Percentiles rank a stretch among this genome's conserved stretches.
phyloP scores from a whole-genome alignment of 2,797 vertebrate species.

The Heteromormyrus szaboi region DNA sequence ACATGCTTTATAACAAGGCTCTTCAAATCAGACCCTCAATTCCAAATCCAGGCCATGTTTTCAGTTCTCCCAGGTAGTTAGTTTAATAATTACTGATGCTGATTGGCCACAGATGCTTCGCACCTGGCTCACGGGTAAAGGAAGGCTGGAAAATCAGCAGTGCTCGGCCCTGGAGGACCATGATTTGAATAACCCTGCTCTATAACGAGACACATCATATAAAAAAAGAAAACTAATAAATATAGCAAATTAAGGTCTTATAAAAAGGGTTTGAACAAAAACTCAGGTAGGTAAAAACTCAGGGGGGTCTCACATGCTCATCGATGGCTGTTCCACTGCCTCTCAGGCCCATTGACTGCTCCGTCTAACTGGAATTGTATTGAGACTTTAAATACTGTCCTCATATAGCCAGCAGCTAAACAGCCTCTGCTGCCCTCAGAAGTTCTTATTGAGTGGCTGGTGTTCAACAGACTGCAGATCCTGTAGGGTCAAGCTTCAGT shows the following conservation, averaged over 20 bases:
- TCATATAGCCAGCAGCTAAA: neutral
- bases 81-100: neutral
- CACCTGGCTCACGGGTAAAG: neutral
- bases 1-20: neutral
- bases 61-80: neutral
- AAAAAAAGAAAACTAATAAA: neutral
- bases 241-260: neutral
- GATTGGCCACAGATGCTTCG: neutral
- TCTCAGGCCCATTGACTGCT: neutral
- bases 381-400: neutral
- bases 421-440: neutral
- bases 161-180: neutral
- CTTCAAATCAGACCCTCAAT: neutral
- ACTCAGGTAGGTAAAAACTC: neutral
- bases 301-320: neutral
- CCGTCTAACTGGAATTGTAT: neutral
- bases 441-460: neutral
- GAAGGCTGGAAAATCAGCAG: neutral
- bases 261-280: neutral
- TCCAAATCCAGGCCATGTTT: neutral
- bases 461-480: neutral
- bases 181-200: neutral
- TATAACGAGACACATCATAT: neutral
- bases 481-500: neutral
- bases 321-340: neutral